phyloP scores from a whole-genome alignment of 2,797 vertebrate species.

The Gouania willdenowi region DNA sequence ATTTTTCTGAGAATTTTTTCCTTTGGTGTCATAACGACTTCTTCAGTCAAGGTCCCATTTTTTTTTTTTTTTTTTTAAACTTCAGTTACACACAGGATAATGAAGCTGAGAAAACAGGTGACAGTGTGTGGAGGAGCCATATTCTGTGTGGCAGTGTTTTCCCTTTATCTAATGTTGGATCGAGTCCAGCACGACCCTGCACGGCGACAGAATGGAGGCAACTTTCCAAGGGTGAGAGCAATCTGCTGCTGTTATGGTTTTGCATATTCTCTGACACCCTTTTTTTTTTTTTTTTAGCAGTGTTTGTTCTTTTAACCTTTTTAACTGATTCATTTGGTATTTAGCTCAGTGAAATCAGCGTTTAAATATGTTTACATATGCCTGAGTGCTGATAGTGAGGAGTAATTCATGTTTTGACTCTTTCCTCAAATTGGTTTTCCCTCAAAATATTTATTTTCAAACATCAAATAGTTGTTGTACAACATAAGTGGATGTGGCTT shows the following conservation, averaged over 20 bases:
- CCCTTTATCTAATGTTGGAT: conserved; percentile 98
- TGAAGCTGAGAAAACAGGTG: conserved; percentile 99
- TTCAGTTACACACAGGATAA: conserved; percentile 71
- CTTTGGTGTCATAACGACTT: conserved; percentile 5
- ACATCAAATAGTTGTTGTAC: not conserved
- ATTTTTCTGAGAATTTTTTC: conserved; percentile 29
- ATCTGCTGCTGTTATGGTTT: not conserved
- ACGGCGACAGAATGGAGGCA: conserved; percentile 85
- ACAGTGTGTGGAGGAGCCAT: conserved; percentile 95
- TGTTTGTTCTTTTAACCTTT: too few relatives aligned
- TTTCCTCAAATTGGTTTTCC: too few relatives aligned
- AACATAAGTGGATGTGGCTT: conserved; percentile 5
- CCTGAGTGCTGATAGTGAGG: too few relatives aligned
- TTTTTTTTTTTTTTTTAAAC: too few relatives aligned
- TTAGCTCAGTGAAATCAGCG: too few relatives aligned
- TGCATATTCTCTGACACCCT: not conserved
- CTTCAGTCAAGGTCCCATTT: conserved; percentile 24
- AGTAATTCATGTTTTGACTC: too few relatives aligned
- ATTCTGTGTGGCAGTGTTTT: conserved; percentile 98
- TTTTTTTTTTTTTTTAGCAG: too few relatives aligned
- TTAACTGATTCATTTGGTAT: too few relatives aligned
- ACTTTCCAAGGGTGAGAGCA: conserved; percentile 92
- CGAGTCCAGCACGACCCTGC: conserved; percentile 92
- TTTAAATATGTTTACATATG: too few relatives aligned
- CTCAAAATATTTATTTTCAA: too few relatives aligned